phyloP scores from a whole-genome alignment of 2,888 invertebrate species.

The Elaeidobius kamerunicus region DNA sequence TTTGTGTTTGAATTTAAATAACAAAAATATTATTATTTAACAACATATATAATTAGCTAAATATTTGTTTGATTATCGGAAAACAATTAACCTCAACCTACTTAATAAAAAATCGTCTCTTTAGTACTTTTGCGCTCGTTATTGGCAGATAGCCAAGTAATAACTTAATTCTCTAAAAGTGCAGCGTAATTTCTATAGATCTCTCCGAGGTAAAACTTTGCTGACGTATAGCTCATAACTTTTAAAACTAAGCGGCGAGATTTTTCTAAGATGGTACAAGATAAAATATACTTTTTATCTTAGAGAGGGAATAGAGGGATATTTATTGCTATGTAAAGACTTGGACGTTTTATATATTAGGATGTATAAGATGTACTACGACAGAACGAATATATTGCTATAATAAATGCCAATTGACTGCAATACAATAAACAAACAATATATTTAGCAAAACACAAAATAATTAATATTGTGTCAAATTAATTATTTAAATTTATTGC shows the following conservation, averaged over 20 bases:
- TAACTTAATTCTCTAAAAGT: conserved; percentile 22
- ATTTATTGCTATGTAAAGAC: conserved; percentile 4
- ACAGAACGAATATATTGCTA: too few relatives aligned
- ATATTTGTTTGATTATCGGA: conserved; percentile 12
- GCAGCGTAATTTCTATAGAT: conserved; percentile 26
- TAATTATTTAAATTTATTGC: too few relatives aligned
- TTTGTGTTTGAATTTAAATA: too few relatives aligned
- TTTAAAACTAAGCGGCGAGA: conserved; percentile 19
- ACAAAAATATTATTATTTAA: too few relatives aligned
- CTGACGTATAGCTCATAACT: conserved; percentile 24
- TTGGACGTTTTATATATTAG: too few relatives aligned
- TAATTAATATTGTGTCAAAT: too few relatives aligned
- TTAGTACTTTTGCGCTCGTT: conserved; percentile 10
- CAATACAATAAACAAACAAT: too few relatives aligned
- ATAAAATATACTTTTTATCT: conserved; percentile 20
- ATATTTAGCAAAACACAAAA: too few relatives aligned
- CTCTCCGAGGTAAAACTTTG: conserved; percentile 24
- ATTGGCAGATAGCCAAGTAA: conserved; percentile 23
- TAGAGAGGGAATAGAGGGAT: not conserved
- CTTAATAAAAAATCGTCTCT: conserved; percentile 20
- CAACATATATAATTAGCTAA: too few relatives aligned
- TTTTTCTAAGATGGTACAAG: conserved; percentile 19
- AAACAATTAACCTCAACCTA: conserved; percentile 14
- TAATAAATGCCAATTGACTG: too few relatives aligned
- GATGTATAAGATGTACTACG: too few relatives aligned